Conservation (phyloP, 2,888 invertebrate species). For the Andrena trimmerana region DNA sequence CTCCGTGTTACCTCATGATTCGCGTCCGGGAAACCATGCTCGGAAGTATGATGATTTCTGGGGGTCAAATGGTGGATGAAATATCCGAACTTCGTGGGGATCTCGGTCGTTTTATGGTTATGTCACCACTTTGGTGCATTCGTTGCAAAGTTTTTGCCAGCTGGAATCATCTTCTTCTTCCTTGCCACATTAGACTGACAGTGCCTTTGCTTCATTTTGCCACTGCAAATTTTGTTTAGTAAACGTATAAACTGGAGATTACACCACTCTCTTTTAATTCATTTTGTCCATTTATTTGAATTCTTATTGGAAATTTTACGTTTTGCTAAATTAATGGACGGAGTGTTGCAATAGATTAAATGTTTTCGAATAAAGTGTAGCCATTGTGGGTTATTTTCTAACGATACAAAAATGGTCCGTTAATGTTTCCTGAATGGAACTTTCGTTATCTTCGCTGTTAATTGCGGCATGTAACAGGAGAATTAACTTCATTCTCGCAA, state of each 20-base stretch:
- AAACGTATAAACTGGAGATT: no score
- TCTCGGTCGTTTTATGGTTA: conserved; percentile 19
- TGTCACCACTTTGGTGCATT: conserved; percentile 3
- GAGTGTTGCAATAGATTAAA: no score
- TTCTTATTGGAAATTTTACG: no score
- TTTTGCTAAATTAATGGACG: no score
- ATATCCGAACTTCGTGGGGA: conserved; percentile 21
- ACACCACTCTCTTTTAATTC: no score
- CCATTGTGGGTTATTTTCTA: not conserved
- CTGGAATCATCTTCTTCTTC: not conserved
- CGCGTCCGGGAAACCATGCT: conserved; percentile 10
- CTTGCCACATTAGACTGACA: not conserved
- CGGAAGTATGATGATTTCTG: conserved; percentile 36
- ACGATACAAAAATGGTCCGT: not conserved
- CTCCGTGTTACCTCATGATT: conserved; percentile 29
- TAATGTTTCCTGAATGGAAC: not conserved
- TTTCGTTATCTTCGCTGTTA: not conserved
- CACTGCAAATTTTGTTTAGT: no score
- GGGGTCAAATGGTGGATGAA: conserved; percentile 29
- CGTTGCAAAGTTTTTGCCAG: not conserved
- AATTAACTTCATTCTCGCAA: conserved; percentile 21
- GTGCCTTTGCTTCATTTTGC: not conserved
- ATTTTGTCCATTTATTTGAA: no score
- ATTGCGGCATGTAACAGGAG: conserved; percentile 28
- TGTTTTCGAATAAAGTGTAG: not conserved